phyloP scores from a whole-genome alignment of 2,888 invertebrate species.

The Phortica okadai region DNA sequence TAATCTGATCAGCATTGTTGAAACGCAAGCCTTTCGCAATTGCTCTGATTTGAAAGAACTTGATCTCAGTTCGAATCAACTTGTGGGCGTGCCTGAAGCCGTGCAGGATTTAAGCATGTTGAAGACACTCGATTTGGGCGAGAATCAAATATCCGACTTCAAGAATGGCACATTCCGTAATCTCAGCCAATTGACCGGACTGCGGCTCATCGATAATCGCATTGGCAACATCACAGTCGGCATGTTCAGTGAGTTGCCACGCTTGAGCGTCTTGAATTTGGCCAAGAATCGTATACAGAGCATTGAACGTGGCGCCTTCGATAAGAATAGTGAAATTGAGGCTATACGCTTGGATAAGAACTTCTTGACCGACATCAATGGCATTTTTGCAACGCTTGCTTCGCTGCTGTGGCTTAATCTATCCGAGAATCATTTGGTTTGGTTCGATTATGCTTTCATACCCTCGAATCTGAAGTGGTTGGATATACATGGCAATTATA shows the following conservation, averaged over 20 bases:
- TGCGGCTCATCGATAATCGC: slow-evolving; percentile 92
- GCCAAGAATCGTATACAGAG: slow-evolving; percentile 92
- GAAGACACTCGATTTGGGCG: slow-evolving; percentile 92
- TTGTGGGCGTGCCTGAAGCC: slow-evolving; percentile 88
- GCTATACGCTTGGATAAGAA: slow-evolving; percentile 93
- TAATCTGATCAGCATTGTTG: slow-evolving; percentile 87
- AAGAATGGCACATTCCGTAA: slow-evolving; percentile 90
- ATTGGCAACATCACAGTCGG: slow-evolving; percentile 89
- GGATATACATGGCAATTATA: slow-evolving; percentile 93
- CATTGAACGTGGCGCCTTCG: slow-evolving; percentile 90
- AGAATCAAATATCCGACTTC: slow-evolving; percentile 91
- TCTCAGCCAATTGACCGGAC: slow-evolving; percentile 89
- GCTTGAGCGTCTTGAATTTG: slow-evolving; percentile 90
- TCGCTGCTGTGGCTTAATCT: slow-evolving; percentile 91
- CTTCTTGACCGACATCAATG: slow-evolving; percentile 91
- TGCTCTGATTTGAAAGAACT: slow-evolving; percentile 92
- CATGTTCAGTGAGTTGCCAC: slow-evolving; percentile 91
- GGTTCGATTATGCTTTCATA: slow-evolving; percentile 95
- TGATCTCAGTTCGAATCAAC: slow-evolving; percentile 91
- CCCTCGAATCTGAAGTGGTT: slow-evolving; percentile 93
- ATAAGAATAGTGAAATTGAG: slow-evolving; percentile 87
- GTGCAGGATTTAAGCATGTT: slow-evolving; percentile 88
- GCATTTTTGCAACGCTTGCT: slow-evolving; percentile 90
- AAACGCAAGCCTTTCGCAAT: slow-evolving; percentile 89
- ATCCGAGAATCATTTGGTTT: slow-evolving; percentile 92